These are phyloP conservation scores for Macrotis lagotis DNA, from an alignment of 2,113 vertebrate species.

Conservation along the genomic window DNA sequence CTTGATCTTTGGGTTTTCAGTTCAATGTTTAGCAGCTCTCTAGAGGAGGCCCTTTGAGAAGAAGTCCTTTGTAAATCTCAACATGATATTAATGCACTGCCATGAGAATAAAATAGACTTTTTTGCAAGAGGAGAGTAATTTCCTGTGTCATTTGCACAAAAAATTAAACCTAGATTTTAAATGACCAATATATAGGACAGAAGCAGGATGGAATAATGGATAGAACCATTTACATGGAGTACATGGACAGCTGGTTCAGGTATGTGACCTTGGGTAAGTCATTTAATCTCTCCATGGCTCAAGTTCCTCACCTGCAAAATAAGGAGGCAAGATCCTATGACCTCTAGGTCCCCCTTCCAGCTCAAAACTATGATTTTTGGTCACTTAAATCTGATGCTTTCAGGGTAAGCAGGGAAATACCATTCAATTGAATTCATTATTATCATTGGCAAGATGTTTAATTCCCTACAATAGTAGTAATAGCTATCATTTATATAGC, in stretches of 20 bases:
- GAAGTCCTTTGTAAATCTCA: conserved; percentile 16
- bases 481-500: neutral
- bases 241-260: neutral
- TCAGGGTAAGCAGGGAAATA: neutral
- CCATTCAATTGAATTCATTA: neutral
- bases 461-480: neutral
- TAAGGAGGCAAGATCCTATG: neutral
- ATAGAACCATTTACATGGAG: neutral
- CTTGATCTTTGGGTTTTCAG: conserved; percentile 57
- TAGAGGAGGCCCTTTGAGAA: conserved; percentile 22
- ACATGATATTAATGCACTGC: conserved; percentile 3
- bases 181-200: neutral
- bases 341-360: neutral
- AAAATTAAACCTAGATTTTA: neutral
- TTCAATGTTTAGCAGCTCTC: conserved; percentile 44
- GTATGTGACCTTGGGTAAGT: neutral
- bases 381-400: neutral
- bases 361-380: neutral
- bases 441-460: neutral
- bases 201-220: neutral
- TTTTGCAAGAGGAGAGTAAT: neutral
- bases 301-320: neutral
- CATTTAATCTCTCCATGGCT: neutral
- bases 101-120: conserved; percentile 24
- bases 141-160: conserved; percentile 37